Evolutionary conservation across 2,888 invertebrate species (phyloP).

Genomic region (Diarsia dahlii): DNA sequence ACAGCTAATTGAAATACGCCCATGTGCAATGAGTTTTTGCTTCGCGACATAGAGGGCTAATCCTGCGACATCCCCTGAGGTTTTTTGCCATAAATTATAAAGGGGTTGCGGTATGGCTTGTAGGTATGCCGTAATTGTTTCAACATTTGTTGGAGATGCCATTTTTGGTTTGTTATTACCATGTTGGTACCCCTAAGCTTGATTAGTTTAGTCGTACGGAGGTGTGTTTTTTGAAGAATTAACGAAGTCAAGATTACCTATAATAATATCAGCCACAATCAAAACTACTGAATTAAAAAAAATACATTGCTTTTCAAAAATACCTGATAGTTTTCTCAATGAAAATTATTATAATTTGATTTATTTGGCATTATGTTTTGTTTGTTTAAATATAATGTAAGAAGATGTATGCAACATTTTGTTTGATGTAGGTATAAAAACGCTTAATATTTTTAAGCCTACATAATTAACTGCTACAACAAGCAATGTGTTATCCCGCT

Average conservation of each 20-base stretch:
- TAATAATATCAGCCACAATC: neutral
- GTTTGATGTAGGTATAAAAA: constrained; percentile 49
- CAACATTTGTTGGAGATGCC: constrained; percentile 66
- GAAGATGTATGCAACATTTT: constrained; percentile 33
- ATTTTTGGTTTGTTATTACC: constrained; percentile 38
- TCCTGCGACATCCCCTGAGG: constrained; percentile 81
- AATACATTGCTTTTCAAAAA: neutral
- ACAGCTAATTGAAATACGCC: constrained; percentile 90
- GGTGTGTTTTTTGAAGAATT: neutral
- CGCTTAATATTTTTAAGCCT: constrained; percentile 52
- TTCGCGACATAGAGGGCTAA: constrained; percentile 84
- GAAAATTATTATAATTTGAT: neutral
- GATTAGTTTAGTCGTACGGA: neutral
- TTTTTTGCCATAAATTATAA: constrained; percentile 79
- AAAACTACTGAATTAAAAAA: neutral
- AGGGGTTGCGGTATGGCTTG: constrained; percentile 81
- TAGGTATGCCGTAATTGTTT: constrained; percentile 76
- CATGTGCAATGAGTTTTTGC: constrained; percentile 88
- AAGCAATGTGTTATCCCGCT: constrained; percentile 80
- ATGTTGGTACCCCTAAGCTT: neutral
- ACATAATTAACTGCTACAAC: constrained; percentile 79
- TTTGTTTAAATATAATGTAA: neutral
- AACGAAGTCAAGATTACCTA: neutral
- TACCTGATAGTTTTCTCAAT: neutral
- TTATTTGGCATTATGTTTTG: neutral